phyloP scores from a whole-genome alignment of 2,113 vertebrate species.

The Tylochromis polylepis region DNA sequence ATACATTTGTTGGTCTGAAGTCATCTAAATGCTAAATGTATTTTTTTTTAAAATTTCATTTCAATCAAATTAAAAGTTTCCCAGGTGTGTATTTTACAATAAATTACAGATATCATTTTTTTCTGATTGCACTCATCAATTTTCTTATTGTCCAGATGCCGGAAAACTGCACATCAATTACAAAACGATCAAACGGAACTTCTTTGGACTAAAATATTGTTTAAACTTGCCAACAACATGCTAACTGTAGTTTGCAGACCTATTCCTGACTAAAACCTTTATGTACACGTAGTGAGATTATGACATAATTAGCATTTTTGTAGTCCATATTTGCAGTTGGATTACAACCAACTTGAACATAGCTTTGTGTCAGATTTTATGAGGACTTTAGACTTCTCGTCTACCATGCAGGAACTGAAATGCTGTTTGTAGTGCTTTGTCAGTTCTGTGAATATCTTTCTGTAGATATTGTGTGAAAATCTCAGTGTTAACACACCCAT shows the following conservation, averaged over 20 bases:
- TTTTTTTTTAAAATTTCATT: neutral
- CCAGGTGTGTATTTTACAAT: too few relatives aligned
- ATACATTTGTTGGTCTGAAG: neutral
- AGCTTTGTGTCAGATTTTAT: neutral
- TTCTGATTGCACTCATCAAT: neutral
- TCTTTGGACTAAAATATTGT: neutral
- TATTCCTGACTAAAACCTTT: too few relatives aligned
- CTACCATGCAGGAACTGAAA: neutral
- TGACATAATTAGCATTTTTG: neutral
- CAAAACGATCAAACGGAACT: neutral
- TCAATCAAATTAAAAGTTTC: neutral
- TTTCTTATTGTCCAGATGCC: neutral
- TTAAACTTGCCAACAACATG: neutral
- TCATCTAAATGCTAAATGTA: neutral
- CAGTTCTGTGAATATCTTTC: neutral
- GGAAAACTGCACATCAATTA: neutral
- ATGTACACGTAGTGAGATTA: too few relatives aligned
- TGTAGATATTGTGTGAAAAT: neutral
- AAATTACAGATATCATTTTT: neutral
- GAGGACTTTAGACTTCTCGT: neutral
- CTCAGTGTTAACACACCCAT: neutral
- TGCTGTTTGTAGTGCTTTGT: neutral
- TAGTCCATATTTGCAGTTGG: neutral
- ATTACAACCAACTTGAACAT: neutral
- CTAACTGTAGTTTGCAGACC: neutral